Base-by-base conservation (phyloP, 2,113 vertebrate species). In the Monopterus albus region DNA sequence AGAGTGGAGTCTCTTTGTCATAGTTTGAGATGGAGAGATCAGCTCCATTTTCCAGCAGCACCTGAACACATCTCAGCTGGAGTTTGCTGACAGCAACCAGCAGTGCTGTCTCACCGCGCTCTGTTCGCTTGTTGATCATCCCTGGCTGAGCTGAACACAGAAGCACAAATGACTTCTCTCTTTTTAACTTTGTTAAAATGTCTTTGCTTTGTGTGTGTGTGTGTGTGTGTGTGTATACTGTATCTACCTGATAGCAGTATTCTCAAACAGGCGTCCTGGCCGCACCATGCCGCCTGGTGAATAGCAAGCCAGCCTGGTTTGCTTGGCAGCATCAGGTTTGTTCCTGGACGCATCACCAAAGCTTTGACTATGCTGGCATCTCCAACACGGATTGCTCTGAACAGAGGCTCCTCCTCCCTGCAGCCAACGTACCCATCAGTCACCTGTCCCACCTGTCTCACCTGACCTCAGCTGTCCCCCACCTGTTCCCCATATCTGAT, bases 231-330 rank as follows among this genome's bases (percentile, higher is more conserved):
- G 6, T 33, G 2, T 14, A 7, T 18, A 5, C 29, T 33, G 33
- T 10, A 6, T 23, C 18, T 78, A 98, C 98, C 95, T 93, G 83
- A 82, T 21, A 98, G 92, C 59, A 98, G 75, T 1, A 95, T 18
- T 43, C 79, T 91, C 55, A 98, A 84, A 71, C 95, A 97, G n/a
- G 88, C 78, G 21, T 91, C 82, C 88, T 95, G 91, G 51, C 95
- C 96, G 0, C 93, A 96, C 85, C 94, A 96, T 0, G 94, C 95
- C 0, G 95, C 95, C 87, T 98, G 95, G 0, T 99, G 98, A 3
- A 97, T 86, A 0, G 95, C 95, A 12, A 97, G 82, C 96, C 96
- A 98, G 67, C 96, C 96, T 0, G 96, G 95, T 51, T 92, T 93
- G 72, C 92, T 95, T 2, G 96, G 91, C 58, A 94, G 78, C 12